Evolutionary conservation across 2,797 vertebrate genomes (phyloP).

Genomic region (Artibeus jamaicensis): DNA sequence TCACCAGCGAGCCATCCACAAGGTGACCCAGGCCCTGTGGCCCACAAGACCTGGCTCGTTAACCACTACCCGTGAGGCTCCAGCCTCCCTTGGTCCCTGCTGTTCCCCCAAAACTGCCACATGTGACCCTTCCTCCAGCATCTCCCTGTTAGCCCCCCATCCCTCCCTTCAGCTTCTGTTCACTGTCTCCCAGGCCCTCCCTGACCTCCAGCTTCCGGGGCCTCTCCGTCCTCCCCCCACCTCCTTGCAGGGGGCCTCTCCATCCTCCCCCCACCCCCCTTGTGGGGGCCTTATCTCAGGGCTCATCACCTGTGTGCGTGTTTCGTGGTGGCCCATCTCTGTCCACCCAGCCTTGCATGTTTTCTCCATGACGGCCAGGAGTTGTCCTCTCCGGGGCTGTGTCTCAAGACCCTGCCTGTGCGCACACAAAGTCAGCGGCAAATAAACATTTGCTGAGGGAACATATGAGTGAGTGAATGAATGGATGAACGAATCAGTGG

Average conservation of each 20-base stretch:
- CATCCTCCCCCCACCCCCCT: neutral
- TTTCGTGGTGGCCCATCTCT: rapidly evolving
- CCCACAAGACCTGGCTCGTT: neutral
- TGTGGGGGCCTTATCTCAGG: neutral
- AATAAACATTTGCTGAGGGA: neutral
- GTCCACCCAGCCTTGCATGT: neutral
- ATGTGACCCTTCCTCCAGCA: neutral
- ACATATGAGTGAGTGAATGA: neutral
- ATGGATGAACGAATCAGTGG: neutral
- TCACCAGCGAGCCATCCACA: neutral
- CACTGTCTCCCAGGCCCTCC: neutral
- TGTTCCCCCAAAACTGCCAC: neutral
- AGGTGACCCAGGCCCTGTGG: rapidly evolving
- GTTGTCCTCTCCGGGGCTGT: too few species aligned
- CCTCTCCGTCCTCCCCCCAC: neutral
- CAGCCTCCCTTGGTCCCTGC: neutral
- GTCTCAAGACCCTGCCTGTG: neutral
- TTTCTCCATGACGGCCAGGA: neutral
- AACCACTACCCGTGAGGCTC: neutral
- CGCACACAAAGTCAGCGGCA: too few species aligned
- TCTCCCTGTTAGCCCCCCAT: neutral
- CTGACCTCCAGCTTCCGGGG: rapidly evolving
- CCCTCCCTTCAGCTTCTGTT: neutral
- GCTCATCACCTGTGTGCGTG: rapidly evolving
- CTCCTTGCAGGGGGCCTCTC: neutral